Evolutionary conservation across 2,888 invertebrate genomes (phyloP).

Genomic region (Strigamia crassipes): DNA sequence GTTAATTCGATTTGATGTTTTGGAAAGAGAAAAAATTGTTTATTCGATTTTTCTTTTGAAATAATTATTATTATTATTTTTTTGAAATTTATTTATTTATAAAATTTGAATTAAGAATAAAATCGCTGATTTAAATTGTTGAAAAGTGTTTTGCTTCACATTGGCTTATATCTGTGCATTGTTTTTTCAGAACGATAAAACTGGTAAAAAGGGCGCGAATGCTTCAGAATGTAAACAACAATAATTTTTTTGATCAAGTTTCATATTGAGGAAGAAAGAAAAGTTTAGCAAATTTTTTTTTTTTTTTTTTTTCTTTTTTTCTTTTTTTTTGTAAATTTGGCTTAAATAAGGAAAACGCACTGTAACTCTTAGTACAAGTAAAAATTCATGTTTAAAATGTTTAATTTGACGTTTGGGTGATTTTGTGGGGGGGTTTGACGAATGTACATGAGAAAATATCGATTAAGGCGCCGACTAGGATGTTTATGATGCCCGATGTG

Average conservation of each 20-base stretch:
- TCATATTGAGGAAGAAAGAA: background rate
- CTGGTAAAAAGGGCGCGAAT: background rate
- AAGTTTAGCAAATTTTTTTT: background rate
- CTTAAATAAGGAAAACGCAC: constrained; percentile 2
- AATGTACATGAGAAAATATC: background rate
- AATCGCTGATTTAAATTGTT: background rate
- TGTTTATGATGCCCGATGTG: constrained; percentile 67
- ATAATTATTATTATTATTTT: background rate
- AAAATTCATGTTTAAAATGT: constrained; percentile 25
- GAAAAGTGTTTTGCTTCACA: background rate
- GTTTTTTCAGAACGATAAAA: constrained; percentile 35
- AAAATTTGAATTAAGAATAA: background rate
- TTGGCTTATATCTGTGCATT: background rate
- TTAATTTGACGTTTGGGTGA: background rate
- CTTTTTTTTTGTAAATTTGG: constrained; percentile 8
- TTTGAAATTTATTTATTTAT: background rate
- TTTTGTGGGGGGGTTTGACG: background rate
- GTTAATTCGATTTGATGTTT: background rate
- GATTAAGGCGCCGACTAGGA: background rate
- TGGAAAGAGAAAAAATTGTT: too few species aligned
- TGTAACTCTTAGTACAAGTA: constrained; percentile 3
- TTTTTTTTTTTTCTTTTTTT: background rate
- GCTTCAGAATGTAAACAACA: constrained; percentile 45
- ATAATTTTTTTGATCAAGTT: constrained; percentile 29
- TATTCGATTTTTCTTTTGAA: background rate